Percentiles rank a stretch among this genome's conserved stretches.
These are phyloP conservation scores for Tragulus kanchil DNA, from an alignment of 2,113 vertebrate genomes.

Conservation along the genomic window DNA sequence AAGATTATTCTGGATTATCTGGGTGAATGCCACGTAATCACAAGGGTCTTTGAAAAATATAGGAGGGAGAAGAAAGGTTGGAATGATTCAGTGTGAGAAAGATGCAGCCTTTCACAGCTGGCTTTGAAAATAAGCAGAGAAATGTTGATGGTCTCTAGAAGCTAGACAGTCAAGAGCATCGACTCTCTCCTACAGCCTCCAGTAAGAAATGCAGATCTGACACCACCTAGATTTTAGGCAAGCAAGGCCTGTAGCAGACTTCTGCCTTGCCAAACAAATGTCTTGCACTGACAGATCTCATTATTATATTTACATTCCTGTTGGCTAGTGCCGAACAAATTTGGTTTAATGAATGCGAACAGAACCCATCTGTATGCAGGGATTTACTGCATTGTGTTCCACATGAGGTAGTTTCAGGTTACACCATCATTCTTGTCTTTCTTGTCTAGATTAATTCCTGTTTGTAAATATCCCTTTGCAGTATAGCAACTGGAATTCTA, in stretches of 20 bases:
- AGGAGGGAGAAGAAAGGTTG: not conserved
- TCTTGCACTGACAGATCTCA: not conserved
- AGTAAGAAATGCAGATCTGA: not conserved
- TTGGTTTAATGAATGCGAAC: not conserved
- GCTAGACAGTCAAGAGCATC: not conserved
- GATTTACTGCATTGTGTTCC: not conserved
- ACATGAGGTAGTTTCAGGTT: not conserved
- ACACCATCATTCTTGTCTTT: not conserved
- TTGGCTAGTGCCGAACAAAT: not conserved
- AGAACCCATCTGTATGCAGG: not conserved
- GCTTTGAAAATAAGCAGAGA: not conserved
- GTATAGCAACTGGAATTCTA: not conserved
- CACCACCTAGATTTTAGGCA: not conserved
- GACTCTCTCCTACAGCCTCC: not conserved
- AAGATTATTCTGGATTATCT: not conserved
- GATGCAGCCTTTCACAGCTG: not conserved
- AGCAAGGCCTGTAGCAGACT: not conserved
- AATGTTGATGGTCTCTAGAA: not conserved
- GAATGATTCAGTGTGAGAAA: not conserved
- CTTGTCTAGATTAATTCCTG: not conserved
- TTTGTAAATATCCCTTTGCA: not conserved
- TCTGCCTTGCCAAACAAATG: not conserved
- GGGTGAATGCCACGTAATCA: not conserved
- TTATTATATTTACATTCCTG: not conserved
- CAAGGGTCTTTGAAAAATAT: not conserved